Base-by-base conservation (phyloP, 2,113 vertebrate genomes). In the Tychaedon coryphoeus region DNA sequence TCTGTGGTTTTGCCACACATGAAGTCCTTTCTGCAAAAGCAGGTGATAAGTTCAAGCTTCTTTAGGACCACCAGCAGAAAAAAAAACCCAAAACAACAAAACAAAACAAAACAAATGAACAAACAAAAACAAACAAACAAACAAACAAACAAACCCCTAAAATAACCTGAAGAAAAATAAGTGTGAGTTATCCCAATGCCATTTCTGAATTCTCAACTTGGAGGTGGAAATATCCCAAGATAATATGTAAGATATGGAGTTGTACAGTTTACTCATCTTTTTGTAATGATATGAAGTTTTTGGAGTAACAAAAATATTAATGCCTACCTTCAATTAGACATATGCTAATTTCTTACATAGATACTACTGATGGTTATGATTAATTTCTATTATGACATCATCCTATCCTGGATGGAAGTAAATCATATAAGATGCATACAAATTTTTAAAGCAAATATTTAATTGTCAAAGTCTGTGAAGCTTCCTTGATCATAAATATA, bases 391-490 rank as follows among this genome's bases (percentile, higher is more conserved):
- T 94, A 83, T 78, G 69, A 33, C 51, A 42, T 92, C 51, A 75
- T 82, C 50, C 65, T 86, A 54, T 65, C 93, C 43, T 90, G 56
- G 87, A 91, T 81, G 15, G 60, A 86, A 29, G 84, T 79, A 95
- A 88, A 31, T 38, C 16, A 53, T 20, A 2, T 42, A 90, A 95
- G 64, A 92, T 86, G 64, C 79, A 95, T 36, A 88, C 61, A 42
- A 84, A 50, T 57, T 83, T 86, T 96, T 80, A 91, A 79, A 19
- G 19, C 25, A 94, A 83, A 88, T 95, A 92, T 94, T 95, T 95
- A 90, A 91, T 88, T 95, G 51, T 57, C 88, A 93, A 92, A 95
- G 67, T 81, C 66, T 54, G n/a, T 79, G 67, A 75, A 66, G 36
- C 34, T 54, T 61, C 61, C 22, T 40, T 31, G 40, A 51, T 90